Percentiles rank a stretch among this genome's conserved stretches.
Evolutionary conservation across 2,797 vertebrate genomes (phyloP).

Genomic region (Esox lucius): DNA sequence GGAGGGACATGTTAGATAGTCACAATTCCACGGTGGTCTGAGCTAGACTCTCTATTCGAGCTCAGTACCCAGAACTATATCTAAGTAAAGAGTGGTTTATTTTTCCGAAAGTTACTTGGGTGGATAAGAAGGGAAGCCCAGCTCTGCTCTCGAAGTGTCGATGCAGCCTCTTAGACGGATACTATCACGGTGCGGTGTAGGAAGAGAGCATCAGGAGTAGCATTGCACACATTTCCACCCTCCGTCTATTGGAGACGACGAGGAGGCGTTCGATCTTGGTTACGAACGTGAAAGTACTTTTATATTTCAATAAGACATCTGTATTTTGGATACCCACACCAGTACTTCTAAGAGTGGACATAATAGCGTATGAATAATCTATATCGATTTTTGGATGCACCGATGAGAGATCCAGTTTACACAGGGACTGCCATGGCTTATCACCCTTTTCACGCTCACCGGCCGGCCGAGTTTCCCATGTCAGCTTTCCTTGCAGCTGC

Average conservation of each 20-base stretch:
- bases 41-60: slow-evolving; percentile 69
- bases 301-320: slow-evolving; percentile 3
- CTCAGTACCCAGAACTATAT: slow-evolving; percentile 59
- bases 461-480: slow-evolving; percentile 84
- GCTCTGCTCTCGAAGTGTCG: slow-evolving; percentile 29
- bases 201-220: slow-evolving; percentile 34
- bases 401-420: slow-evolving; percentile 90
- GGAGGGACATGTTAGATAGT: slow-evolving; percentile 80
- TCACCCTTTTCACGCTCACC: slow-evolving; percentile 86
- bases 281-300: slow-evolving; percentile 2
- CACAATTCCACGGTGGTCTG: slow-evolving; percentile 75
- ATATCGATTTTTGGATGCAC: slow-evolving; percentile 75
- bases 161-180: slow-evolving; percentile 38
- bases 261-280: slow-evolving; percentile 49
- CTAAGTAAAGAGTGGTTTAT: slow-evolving; percentile 22
- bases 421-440: slow-evolving; percentile 89
- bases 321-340: slow-evolving; percentile 26
- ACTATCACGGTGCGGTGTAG: slow-evolving; percentile 27
- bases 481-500: slow-evolving; percentile 80
- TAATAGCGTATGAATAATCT: slow-evolving; percentile 36
- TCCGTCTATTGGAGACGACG: slow-evolving; percentile 19
- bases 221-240: slow-evolving; percentile 49
- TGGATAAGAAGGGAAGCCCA: slow-evolving; percentile 13
- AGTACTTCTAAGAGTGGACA: slow-evolving; percentile 16
- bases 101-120: slow-evolving; percentile 18